A percentile compares a stretch with the other conserved stretches of the same genome.
These are phyloP conservation scores for Epiblema foenella DNA, from an alignment of 2,888 invertebrate species.

Conservation along the genomic window DNA sequence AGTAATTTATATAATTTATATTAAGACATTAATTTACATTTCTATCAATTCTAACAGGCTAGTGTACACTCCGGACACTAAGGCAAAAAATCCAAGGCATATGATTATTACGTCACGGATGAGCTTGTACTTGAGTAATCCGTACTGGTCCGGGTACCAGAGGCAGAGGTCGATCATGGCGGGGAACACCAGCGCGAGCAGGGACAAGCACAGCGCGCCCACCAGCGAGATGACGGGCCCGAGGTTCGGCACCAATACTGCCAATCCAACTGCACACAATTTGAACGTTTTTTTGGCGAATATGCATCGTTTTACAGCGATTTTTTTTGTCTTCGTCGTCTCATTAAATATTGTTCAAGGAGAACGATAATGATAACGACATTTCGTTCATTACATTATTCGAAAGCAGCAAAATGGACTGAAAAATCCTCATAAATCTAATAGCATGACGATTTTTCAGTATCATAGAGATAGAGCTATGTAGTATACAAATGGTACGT, in stretches of 20 bases:
- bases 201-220: conserved; percentile 94
- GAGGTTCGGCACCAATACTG: conserved; percentile 89
- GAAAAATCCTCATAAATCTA: too few relatives aligned
- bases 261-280: conserved; percentile 61
- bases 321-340: too few relatives aligned
- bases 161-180: conserved; percentile 82
- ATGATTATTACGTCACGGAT: conserved; percentile 59
- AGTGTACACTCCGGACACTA: conserved; percentile 62
- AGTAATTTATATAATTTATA: not conserved
- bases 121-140: conserved; percentile 55
- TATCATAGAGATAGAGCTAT: too few relatives aligned
- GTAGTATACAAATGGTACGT: too few relatives aligned
- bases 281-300: not conserved
- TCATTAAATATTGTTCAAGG: too few relatives aligned
- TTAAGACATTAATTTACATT: not conserved
- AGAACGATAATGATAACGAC: too few relatives aligned
- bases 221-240: conserved; percentile 91
- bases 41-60: conserved; percentile 59
- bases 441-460: too few relatives aligned
- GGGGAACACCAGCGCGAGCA: conserved; percentile 93
- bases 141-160: conserved; percentile 61
- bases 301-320: too few relatives aligned
- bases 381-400: too few relatives aligned
- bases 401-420: too few relatives aligned
- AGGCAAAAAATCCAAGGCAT: conserved; percentile 50